These are phyloP conservation scores for Gymnopithys bicolor DNA, from an alignment of 2,797 vertebrate genomes.

Conservation along the genomic window DNA sequence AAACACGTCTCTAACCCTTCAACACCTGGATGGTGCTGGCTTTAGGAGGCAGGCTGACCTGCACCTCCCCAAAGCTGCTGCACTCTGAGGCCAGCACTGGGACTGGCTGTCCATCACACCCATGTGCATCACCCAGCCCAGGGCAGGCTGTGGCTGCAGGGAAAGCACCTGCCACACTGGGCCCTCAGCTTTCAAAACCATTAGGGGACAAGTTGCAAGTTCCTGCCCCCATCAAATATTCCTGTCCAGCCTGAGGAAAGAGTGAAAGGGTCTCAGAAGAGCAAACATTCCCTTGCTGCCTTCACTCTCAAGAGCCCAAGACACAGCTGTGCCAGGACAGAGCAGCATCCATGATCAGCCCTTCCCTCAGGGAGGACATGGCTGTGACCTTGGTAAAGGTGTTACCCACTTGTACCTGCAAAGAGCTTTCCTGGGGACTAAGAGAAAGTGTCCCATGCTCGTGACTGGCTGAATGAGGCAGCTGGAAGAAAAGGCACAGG, in stretches of 20 bases:
- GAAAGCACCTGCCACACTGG: background rate
- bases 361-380: background rate
- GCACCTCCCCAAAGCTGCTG: background rate
- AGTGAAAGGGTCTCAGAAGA: background rate
- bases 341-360: background rate
- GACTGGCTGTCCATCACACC: too few relatives aligned
- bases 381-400: background rate
- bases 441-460: background rate
- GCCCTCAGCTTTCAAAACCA: background rate
- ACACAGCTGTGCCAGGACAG: background rate
- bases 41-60: background rate
- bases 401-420: background rate
- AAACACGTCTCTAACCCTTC: background rate
- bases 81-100: background rate
- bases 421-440: background rate
- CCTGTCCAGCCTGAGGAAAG: background rate
- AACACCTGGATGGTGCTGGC: background rate
- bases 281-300: background rate
- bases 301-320: background rate
- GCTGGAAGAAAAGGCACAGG: background rate
- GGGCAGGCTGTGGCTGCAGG: background rate
- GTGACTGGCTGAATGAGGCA: accelerated
- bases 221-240: background rate
- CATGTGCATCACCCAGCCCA: background rate
- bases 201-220: background rate